Evolutionary conservation across 2,797 vertebrate genomes (phyloP).

Genomic region (Otolemur crassicaudatus): DNA sequence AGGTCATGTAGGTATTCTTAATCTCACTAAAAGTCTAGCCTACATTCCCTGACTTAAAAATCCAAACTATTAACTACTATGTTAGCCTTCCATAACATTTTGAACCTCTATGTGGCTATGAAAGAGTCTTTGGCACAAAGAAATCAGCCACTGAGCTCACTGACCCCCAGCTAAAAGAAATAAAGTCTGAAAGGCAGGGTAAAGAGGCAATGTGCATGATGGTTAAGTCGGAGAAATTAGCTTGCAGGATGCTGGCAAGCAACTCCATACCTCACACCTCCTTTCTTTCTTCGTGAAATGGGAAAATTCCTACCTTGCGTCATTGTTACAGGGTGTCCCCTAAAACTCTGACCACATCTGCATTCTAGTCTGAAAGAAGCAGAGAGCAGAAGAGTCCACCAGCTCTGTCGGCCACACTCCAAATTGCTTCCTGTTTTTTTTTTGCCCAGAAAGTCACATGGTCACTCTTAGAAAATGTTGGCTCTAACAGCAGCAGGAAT

Average conservation of each 20-base stretch:
- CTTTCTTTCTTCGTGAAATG: not conserved
- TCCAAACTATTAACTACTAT: not conserved
- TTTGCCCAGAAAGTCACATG: not conserved
- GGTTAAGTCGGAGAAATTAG: not conserved
- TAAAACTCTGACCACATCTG: not conserved
- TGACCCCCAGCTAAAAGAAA: not conserved
- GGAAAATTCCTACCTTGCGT: not conserved
- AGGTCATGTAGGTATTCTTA: not conserved
- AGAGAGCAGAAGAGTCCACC: not conserved
- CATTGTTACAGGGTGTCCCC: not conserved
- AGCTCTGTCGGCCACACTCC: not conserved
- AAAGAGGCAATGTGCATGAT: accelerated
- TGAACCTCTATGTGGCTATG: not conserved
- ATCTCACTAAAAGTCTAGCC: not conserved
- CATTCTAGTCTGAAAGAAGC: not conserved
- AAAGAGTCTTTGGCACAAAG: not conserved
- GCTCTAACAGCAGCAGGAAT: not conserved
- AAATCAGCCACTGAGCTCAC: not conserved
- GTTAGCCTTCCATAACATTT: not conserved
- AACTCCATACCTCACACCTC: not conserved
- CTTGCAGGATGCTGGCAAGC: not conserved
- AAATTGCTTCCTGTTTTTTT: not conserved
- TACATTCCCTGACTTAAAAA: not conserved
- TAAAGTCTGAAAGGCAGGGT: not conserved
- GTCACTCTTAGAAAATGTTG: not conserved